Conservation (phyloP, 2,113 vertebrate species). For the Lathamus discolor region DNA sequence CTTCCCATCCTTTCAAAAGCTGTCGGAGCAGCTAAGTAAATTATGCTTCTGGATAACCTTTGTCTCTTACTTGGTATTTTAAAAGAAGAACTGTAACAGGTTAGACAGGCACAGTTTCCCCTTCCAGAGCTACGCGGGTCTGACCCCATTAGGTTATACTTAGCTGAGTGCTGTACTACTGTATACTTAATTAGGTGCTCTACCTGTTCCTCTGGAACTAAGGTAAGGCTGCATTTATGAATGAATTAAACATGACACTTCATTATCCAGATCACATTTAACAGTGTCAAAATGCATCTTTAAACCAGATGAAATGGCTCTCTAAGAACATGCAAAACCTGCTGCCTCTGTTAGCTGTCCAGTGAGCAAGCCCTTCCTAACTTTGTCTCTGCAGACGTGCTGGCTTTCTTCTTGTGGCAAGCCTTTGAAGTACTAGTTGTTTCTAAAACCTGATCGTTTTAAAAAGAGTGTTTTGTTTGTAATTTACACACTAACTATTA, state of each 20-base stretch:
- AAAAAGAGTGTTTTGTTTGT: background rate
- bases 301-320: constrained; percentile 42
- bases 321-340: constrained; percentile 17
- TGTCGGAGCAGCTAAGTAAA: constrained; percentile 49
- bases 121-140: constrained; percentile 40
- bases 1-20: constrained; percentile 52
- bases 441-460: background rate
- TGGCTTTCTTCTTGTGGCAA: background rate
- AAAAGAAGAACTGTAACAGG: constrained; percentile 53
- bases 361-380: background rate
- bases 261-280: constrained; percentile 61
- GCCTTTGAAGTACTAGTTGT: background rate
- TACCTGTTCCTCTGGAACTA: constrained; percentile 31
- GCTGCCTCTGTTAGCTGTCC: background rate
- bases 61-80: constrained; percentile 60
- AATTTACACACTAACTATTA: constrained; percentile 34
- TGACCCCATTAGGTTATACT: constrained; percentile 66
- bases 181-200: constrained; percentile 45
- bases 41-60: constrained; percentile 63
- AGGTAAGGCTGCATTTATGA: constrained; percentile 56
- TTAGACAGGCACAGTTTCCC: constrained; percentile 57
- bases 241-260: constrained; percentile 66
- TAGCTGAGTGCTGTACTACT: constrained; percentile 46
- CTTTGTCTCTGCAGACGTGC: background rate
- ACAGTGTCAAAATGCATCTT: constrained; percentile 37